phyloP scores from a whole-genome alignment of 2,113 vertebrate species.

The Aptenodytes patagonicus region DNA sequence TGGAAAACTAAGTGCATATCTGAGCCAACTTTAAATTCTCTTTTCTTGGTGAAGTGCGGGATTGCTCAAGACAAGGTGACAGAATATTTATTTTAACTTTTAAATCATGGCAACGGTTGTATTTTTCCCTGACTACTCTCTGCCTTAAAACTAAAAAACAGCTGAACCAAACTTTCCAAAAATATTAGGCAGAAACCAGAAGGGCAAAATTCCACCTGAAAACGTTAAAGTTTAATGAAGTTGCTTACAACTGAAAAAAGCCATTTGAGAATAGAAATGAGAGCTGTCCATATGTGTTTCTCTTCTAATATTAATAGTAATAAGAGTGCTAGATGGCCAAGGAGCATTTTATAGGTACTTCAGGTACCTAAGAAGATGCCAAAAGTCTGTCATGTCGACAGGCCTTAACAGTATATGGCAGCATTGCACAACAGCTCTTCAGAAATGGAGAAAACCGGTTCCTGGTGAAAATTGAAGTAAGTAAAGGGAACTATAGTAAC shows the following conservation, averaged over 20 bases:
- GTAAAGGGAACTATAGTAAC: not conserved
- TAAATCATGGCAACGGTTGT: not conserved
- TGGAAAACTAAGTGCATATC: not conserved
- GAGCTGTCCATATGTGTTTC: not conserved
- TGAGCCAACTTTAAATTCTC: not conserved
- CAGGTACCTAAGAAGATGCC: not conserved
- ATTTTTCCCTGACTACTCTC: not conserved
- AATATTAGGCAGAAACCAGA: not conserved
- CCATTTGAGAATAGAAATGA: not conserved
- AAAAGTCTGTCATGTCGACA: not conserved
- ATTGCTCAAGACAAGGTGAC: constrained; percentile 9
- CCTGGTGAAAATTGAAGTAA: not conserved
- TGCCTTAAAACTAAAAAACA: not conserved
- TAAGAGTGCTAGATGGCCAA: not conserved
- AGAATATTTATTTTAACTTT: constrained; percentile 27
- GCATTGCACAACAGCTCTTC: not conserved
- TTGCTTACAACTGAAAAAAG: not conserved
- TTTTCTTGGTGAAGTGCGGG: not conserved
- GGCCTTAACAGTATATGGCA: not conserved
- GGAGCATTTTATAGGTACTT: not conserved
- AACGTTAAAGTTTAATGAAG: not conserved
- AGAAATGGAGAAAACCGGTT: not conserved
- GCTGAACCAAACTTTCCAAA: constrained; percentile 8
- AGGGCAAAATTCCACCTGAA: not conserved
- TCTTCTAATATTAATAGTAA: not conserved